Conservation (phyloP, 2,888 invertebrate species). For the Euzetes globulus region DNA sequence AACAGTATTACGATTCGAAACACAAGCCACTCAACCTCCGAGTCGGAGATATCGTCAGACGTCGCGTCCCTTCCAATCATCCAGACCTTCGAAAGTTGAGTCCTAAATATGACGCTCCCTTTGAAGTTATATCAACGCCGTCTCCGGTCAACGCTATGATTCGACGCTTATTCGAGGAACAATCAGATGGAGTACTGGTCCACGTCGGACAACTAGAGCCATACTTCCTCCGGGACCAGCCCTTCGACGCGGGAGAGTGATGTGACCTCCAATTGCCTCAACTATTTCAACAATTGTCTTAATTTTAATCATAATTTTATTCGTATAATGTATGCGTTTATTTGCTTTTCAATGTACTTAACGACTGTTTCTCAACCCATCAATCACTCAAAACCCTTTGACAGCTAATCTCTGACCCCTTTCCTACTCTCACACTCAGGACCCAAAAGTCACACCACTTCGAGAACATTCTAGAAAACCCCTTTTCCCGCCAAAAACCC, state of each 20-base stretch:
- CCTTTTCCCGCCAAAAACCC: too few relatives aligned
- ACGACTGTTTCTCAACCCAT: too few relatives aligned
- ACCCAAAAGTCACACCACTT: too few relatives aligned
- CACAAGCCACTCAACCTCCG: background rate
- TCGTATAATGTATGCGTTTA: too few relatives aligned
- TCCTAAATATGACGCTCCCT: background rate
- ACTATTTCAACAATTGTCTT: too few relatives aligned
- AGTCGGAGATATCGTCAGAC: background rate
- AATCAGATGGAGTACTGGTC: background rate
- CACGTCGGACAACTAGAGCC: slow-evolving; percentile 12
- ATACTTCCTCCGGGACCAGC: background rate
- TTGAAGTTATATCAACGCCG: background rate
- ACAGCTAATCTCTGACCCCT: too few relatives aligned
- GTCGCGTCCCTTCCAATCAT: background rate
- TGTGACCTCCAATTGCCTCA: background rate
- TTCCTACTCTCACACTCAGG: too few relatives aligned
- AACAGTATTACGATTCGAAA: background rate
- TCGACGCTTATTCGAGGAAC: background rate
- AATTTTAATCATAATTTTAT: too few relatives aligned
- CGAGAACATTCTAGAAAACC: too few relatives aligned
- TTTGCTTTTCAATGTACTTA: too few relatives aligned
- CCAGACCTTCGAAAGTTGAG: background rate
- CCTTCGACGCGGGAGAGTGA: background rate
- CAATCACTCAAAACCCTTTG: too few relatives aligned
- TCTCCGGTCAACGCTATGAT: background rate